Conservation (phyloP, 2,113 vertebrate genomes). For the Tachycineta bicolor region DNA sequence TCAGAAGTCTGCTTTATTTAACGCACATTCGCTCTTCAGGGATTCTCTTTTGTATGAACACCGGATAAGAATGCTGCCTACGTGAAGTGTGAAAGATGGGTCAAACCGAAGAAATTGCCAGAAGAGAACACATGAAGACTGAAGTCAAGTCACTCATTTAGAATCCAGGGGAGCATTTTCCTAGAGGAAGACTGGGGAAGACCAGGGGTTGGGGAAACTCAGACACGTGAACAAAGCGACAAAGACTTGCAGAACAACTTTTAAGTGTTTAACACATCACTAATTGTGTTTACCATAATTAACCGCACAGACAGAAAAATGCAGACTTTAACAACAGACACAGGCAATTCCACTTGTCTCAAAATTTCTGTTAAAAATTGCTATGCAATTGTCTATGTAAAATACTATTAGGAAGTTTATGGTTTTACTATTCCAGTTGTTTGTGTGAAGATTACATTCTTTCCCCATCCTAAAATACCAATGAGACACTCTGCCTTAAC, state of each 20-base stretch:
- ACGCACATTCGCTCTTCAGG: background rate
- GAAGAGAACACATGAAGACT: background rate
- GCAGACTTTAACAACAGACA: background rate
- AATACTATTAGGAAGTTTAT: background rate
- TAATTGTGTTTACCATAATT: background rate
- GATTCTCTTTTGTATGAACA: background rate
- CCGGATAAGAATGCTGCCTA: background rate
- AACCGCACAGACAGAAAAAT: background rate
- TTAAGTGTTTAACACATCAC: background rate
- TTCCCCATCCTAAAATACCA: background rate
- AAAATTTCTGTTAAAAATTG: background rate
- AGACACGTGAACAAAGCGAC: rapidly evolving
- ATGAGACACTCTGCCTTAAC: background rate
- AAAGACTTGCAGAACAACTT: background rate
- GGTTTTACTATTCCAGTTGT: background rate
- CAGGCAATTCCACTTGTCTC: background rate
- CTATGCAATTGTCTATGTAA: background rate
- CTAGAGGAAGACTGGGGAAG: background rate
- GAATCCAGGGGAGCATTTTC: background rate
- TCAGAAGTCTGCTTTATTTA: background rate
- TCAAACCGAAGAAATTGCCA: background rate
- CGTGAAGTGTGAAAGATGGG: background rate
- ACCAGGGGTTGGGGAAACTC: background rate
- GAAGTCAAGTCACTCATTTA: background rate
- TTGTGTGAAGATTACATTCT: background rate